phyloP scores from a whole-genome alignment of 2,113 vertebrate species.

The Neopipo cinnamomea region DNA sequence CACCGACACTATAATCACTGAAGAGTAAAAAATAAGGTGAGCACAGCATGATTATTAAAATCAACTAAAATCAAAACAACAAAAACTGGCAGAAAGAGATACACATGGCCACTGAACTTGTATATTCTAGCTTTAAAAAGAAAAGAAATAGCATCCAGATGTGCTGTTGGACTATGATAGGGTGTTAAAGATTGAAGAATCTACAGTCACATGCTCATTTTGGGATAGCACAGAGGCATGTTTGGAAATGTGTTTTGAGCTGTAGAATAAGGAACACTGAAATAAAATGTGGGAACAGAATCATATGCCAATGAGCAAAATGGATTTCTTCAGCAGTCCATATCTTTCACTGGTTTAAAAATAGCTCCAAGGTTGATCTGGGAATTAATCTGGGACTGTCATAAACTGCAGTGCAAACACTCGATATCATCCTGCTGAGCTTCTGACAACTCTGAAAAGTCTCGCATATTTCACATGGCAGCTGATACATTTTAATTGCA shows the following conservation, averaged over 20 bases:
- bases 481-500: neutral
- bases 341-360: neutral
- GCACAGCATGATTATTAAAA: neutral
- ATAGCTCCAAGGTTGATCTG: neutral
- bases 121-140: neutral
- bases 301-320: neutral
- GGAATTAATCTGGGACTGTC: neutral
- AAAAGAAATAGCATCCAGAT: neutral
- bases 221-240: neutral
- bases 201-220: neutral
- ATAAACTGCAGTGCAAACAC: neutral
- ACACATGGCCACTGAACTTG: neutral
- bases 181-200: neutral
- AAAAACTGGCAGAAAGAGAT: neutral
- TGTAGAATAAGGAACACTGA: neutral
- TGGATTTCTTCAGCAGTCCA: neutral
- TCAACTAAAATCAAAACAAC: neutral
- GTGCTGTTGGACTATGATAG: neutral
- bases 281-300: neutral
- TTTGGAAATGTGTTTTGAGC: neutral
- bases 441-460: neutral
- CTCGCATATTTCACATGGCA: neutral
- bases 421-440: neutral
- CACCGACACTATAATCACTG: neutral
- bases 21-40: neutral